Evolutionary conservation across 2,888 invertebrate genomes (phyloP).

Genomic region (Poecilobothrus nobilitatus): DNA sequence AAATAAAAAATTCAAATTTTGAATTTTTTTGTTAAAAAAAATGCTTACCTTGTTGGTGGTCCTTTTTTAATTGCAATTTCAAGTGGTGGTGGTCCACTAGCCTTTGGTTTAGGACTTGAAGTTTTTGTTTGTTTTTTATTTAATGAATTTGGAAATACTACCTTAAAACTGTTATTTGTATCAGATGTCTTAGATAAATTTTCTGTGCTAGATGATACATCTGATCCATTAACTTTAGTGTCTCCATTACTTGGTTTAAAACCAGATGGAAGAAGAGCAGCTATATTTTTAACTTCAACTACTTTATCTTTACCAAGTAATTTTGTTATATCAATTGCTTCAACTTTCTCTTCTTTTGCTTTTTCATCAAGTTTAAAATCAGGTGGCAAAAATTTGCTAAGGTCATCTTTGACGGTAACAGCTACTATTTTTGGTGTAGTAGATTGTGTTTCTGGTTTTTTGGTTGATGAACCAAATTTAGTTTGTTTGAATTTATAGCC

Average conservation of each 20-base stretch:
- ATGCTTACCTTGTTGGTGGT: constrained; percentile 65
- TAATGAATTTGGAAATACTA: constrained; percentile 64
- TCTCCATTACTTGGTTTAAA: constrained; percentile 43
- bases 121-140: constrained; percentile 48
- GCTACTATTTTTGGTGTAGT: constrained; percentile 31
- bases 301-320: constrained; percentile 52
- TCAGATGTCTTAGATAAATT: constrained; percentile 43
- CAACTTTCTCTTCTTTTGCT: constrained; percentile 11
- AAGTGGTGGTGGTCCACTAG: constrained; percentile 46
- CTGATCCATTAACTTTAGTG: constrained; percentile 20
- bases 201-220: constrained; percentile 18
- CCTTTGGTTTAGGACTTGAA: constrained; percentile 44
- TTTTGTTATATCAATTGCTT: constrained; percentile 46
- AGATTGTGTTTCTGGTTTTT: constrained; percentile 16
- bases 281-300: constrained; percentile 42
- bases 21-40: not conserved
- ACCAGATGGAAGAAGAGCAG: constrained; percentile 49
- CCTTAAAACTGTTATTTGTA: constrained; percentile 49
- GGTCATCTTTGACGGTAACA: constrained; percentile 47
- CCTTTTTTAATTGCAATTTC: constrained; percentile 73
- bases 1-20: constrained; percentile 23
- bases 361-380: constrained; percentile 49
- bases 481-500: constrained; percentile 46
- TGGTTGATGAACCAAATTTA: not conserved
- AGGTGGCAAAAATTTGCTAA: constrained; percentile 56